These are phyloP conservation scores for Nebria salina DNA, from an alignment of 2,888 invertebrate species.

Conservation along the genomic window DNA sequence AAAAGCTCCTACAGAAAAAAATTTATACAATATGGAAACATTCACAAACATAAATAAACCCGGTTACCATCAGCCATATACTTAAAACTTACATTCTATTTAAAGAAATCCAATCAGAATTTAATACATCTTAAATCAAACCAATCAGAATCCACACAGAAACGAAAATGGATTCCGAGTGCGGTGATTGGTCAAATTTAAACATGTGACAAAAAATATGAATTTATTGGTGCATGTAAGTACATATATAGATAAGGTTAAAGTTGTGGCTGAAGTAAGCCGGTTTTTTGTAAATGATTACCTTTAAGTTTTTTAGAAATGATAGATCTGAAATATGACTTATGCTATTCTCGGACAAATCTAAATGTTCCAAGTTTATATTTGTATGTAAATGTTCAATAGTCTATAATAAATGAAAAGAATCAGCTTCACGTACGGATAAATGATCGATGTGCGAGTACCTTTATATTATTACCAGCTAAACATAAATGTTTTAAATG, in stretches of 20 bases:
- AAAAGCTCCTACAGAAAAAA: constrained; percentile 73
- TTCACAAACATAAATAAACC: constrained; percentile 39
- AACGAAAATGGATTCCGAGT: too few relatives aligned
- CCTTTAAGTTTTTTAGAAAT: constrained; percentile 83
- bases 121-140: too few relatives aligned
- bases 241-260: background rate
- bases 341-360: constrained; percentile 90
- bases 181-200: too few relatives aligned
- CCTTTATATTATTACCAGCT: constrained; percentile 90
- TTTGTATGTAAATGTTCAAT: constrained; percentile 89
- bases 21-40: constrained; percentile 50
- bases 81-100: background rate
- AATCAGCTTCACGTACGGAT: too few relatives aligned
- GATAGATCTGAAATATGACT: constrained; percentile 86
- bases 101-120: too few relatives aligned
- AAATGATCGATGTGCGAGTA: constrained; percentile 53
- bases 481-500: constrained; percentile 85
- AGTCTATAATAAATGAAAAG: constrained; percentile 64
- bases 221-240: too few relatives aligned
- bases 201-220: too few relatives aligned
- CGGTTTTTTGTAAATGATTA: constrained; percentile 58
- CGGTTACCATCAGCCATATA: constrained; percentile 6
- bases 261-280: background rate
- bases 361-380: constrained; percentile 81
- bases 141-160: too few relatives aligned